phyloP scores from a whole-genome alignment of 35 echinoderm and acorn worm genomes.

The Acanthaster planci region DNA sequence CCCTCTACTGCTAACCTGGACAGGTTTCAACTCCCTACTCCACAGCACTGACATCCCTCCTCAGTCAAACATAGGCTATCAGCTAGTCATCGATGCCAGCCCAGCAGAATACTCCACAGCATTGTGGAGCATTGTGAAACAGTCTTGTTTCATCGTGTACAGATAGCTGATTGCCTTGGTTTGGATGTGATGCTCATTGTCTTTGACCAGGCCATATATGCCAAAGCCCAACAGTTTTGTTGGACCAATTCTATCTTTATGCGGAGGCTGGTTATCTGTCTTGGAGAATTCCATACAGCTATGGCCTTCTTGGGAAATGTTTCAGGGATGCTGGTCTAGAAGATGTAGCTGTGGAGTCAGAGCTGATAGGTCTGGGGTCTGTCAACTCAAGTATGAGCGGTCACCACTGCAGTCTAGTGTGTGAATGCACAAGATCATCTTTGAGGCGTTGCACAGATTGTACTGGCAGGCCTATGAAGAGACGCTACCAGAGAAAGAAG shows the following conservation, averaged over 20 bases:
- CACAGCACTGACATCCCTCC: conserved; percentile 41
- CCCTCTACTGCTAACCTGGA: conserved; percentile 27
- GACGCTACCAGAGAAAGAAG: too few species aligned
- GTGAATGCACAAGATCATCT: not conserved
- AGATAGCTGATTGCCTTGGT: conserved; percentile 42
- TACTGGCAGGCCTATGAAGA: too few species aligned
- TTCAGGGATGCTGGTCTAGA: conserved; percentile 19
- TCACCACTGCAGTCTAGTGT: conserved; percentile 28
- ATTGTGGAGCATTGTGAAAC: too few species aligned
- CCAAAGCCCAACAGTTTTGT: conserved; percentile 58
- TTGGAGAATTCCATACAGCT: conserved; percentile 80
- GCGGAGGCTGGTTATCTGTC: conserved; percentile 42
- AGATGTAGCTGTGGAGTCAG: conserved; percentile 50
- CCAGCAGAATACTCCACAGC: conserved; percentile 52
- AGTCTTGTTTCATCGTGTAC: conserved; percentile 33
- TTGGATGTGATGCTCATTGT: conserved; percentile 43
- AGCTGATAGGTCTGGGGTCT: conserved; percentile 47
- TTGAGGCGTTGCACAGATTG: too few species aligned
- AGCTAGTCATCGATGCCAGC: conserved; percentile 59
- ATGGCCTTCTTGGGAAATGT: conserved; percentile 65
- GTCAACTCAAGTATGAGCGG: conserved; percentile 59
- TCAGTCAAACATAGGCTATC: conserved; percentile 49
- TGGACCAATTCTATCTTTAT: conserved; percentile 53
- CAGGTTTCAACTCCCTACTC: conserved; percentile 54
- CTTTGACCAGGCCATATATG: conserved; percentile 78